These are phyloP conservation scores for Manis crassicaudata DNA, from an alignment of 2,797 vertebrate genomes.

Conservation along the genomic window DNA sequence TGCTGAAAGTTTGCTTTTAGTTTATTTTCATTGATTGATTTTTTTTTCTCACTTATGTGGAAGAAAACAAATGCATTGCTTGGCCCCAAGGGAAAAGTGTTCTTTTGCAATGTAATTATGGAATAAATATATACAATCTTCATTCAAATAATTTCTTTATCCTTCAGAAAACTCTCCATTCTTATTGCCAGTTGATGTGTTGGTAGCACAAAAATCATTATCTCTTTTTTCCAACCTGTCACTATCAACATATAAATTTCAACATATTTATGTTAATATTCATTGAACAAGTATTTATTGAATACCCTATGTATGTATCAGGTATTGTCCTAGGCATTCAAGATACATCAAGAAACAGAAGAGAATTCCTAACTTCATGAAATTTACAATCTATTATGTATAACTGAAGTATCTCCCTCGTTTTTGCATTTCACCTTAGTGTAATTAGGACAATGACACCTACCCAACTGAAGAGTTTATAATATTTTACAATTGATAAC, in stretches of 20 bases:
- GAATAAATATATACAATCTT: background rate
- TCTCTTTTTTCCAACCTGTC: background rate
- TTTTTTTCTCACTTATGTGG: background rate
- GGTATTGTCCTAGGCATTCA: background rate
- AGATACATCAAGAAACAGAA: background rate
- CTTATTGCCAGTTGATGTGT: background rate
- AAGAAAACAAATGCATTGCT: background rate
- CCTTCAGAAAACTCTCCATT: conserved; percentile 13
- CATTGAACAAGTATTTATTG: background rate
- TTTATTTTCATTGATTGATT: conserved; percentile 36
- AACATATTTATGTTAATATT: background rate
- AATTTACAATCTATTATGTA: background rate
- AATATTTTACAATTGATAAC: background rate
- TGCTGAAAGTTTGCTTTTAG: background rate
- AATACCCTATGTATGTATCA: background rate
- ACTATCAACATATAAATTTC: background rate
- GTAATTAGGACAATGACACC: background rate
- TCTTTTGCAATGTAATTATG: background rate
- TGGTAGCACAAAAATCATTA: conserved; percentile 3
- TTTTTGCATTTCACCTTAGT: background rate
- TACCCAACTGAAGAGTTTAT: background rate
- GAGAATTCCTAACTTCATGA: background rate
- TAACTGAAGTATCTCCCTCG: background rate
- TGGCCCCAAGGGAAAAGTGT: background rate
- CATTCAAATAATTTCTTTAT: conserved; percentile 26